Conservation (phyloP, 2,113 vertebrate species). For the Pelmatolapia mariae region DNA sequence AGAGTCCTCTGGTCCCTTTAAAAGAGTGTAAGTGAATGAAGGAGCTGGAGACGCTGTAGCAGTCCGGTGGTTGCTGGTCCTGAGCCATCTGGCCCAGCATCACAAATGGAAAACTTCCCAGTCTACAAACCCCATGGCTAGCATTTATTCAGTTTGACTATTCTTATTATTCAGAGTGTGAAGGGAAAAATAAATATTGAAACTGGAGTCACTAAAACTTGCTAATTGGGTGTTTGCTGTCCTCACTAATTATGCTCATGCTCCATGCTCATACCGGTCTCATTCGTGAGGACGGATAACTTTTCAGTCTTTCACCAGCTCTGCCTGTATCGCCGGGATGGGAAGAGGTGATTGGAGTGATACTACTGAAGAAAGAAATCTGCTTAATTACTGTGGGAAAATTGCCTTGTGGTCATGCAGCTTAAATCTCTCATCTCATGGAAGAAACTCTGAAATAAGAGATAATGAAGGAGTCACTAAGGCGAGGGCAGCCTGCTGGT, state of each 20-base stretch:
- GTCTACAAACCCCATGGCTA: slow-evolving; percentile 10
- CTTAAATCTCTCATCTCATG: neutral
- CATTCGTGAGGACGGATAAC: neutral
- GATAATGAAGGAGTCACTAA: slow-evolving; percentile 18
- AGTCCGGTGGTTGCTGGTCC: slow-evolving; percentile 28
- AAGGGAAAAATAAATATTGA: neutral
- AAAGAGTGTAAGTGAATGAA: slow-evolving; percentile 19
- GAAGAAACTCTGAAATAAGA: neutral
- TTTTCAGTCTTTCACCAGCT: neutral
- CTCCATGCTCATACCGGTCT: neutral
- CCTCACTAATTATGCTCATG: neutral
- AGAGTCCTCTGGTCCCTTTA: neutral
- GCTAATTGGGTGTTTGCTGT: neutral
- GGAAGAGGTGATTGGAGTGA: neutral
- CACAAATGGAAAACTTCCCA: slow-evolving; percentile 40
- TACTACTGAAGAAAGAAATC: neutral
- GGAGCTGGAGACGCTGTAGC: neutral
- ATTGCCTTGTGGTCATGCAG: neutral
- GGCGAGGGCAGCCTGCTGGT: slow-evolving; percentile 23
- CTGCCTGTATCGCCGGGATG: neutral
- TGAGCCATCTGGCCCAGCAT: slow-evolving; percentile 45
- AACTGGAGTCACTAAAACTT: neutral
- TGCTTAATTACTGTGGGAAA: neutral
- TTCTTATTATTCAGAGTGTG: neutral
- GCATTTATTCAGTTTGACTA: slow-evolving; percentile 10